These are phyloP conservation scores for Acrocephalus kingi DNA, from an alignment of 2,113 vertebrate species.

Conservation along the genomic window DNA sequence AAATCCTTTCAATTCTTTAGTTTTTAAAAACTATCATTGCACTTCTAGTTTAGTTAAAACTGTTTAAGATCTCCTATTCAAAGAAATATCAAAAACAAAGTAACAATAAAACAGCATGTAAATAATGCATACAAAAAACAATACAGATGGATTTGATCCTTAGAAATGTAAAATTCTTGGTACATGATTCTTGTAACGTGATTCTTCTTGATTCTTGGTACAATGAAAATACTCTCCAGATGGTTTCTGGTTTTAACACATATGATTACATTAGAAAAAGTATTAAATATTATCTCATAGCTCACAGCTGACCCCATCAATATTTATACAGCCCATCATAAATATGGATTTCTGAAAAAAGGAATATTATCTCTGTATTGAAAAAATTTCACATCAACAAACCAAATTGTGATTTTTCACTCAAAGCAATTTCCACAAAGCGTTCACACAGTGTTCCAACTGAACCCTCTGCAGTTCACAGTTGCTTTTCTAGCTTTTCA, in stretches of 20 bases:
- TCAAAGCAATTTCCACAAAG: not conserved
- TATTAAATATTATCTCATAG: not conserved
- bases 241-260: not conserved
- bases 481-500: not conserved
- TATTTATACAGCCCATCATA: not conserved
- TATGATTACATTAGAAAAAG: not conserved
- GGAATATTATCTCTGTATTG: not conserved
- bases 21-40: not conserved
- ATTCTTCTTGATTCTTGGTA: not conserved
- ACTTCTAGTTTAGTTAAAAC: not conserved
- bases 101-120: not conserved
- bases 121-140: not conserved
- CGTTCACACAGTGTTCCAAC: not conserved
- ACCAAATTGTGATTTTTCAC: not conserved
- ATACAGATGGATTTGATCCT: not conserved
- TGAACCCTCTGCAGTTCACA: not conserved
- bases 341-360: not conserved
- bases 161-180: not conserved
- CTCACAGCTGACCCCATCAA: not conserved
- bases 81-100: conserved; percentile 5
- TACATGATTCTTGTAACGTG: not conserved
- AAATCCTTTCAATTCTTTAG: not conserved
- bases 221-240: not conserved
- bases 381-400: not conserved
- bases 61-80: not conserved